Evolutionary conservation across 2,888 invertebrate genomes (phyloP).

Genomic region (Heliconius ismenius): DNA sequence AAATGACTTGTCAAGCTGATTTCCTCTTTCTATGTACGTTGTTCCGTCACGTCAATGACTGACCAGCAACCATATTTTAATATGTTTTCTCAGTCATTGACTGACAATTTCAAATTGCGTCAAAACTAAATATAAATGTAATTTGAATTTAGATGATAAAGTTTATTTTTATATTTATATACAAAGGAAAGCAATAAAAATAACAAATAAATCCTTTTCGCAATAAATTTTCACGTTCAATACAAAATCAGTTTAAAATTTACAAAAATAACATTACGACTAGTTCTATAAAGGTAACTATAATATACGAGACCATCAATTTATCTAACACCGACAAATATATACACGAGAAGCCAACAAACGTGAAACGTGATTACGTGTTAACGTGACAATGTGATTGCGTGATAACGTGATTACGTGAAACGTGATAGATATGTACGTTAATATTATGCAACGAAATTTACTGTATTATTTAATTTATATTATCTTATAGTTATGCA

Average conservation of each 20-base stretch:
- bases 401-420: neutral
- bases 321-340: constrained; percentile 42
- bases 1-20: neutral
- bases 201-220: neutral
- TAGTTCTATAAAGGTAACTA: constrained; percentile 73
- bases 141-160: neutral
- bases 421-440: constrained; percentile 24
- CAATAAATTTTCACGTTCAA: neutral
- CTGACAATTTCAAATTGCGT: neutral
- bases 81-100: neutral
- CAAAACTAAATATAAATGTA: neutral
- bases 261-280: constrained; percentile 74
- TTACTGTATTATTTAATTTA: neutral
- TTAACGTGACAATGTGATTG: neutral
- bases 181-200: neutral
- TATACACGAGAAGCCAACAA: constrained; percentile 22
- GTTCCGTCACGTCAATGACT: neutral
- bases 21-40: neutral
- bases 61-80: neutral
- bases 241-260: constrained; percentile 50
- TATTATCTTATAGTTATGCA: constrained; percentile 9
- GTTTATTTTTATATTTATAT: neutral
- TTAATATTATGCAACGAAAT: constrained; percentile 19
- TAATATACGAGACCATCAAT: constrained; percentile 53
- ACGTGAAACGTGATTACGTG: constrained; percentile 21